These are phyloP conservation scores for Zosterops borbonicus DNA, from an alignment of 2,113 vertebrate species.

Conservation along the genomic window DNA sequence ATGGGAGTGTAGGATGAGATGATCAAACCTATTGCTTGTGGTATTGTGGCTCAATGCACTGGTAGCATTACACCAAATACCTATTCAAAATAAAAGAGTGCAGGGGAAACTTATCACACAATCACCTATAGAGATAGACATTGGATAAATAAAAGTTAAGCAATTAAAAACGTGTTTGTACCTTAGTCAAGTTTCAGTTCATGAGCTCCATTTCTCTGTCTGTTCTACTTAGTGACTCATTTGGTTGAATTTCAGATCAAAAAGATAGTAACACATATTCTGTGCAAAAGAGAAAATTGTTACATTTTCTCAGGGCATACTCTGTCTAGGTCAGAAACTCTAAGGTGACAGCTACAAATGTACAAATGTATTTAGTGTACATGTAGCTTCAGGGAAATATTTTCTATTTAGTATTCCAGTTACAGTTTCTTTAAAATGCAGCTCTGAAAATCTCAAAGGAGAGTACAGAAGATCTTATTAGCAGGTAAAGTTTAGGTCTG, in stretches of 20 bases:
- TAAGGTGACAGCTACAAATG: neutral
- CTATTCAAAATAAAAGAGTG: constrained; percentile 5
- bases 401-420: neutral
- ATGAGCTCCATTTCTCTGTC: constrained; percentile 23
- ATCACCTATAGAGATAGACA: constrained; percentile 32
- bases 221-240: constrained; percentile 45
- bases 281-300: neutral
- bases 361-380: neutral
- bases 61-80: neutral
- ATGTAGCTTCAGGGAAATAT: neutral
- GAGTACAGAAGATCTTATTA: neutral
- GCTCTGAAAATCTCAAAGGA: neutral
- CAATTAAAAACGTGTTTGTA: constrained; percentile 68
- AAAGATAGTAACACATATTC: neutral
- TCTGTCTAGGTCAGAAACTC: neutral
- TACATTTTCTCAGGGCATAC: neutral
- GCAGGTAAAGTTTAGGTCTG: neutral
- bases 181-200: constrained; percentile 64
- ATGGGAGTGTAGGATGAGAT: neutral
- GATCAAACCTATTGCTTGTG: neutral
- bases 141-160: constrained; percentile 61
- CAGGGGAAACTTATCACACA: constrained; percentile 11
- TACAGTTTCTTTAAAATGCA: neutral
- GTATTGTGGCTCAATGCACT: neutral
- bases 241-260: constrained; percentile 51